A percentile compares a stretch with the other conserved stretches of the same genome.
These are phyloP conservation scores for Stenotaenia linearis DNA, from an alignment of 2,888 invertebrate genomes.

Conservation along the genomic window DNA sequence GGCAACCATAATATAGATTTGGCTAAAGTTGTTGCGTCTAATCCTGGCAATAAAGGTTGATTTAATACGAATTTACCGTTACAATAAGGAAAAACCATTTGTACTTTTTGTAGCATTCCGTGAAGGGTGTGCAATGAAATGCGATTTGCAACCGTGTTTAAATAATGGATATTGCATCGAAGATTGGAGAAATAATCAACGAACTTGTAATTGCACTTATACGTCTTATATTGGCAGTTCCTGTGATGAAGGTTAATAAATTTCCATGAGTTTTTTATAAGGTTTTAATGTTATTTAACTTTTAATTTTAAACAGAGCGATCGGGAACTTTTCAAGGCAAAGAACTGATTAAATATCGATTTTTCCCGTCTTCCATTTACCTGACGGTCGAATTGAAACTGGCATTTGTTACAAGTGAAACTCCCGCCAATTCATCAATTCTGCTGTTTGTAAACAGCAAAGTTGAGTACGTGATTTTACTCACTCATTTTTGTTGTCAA, in stretches of 20 bases:
- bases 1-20: constrained; percentile 55
- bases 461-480: constrained; percentile 59
- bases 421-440: constrained; percentile 53
- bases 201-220: constrained; percentile 79
- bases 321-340: constrained; percentile 85
- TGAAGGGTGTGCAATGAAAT: constrained; percentile 70
- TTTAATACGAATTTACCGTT: background rate
- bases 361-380: constrained; percentile 45
- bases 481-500: background rate
- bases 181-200: constrained; percentile 77
- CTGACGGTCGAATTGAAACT: constrained; percentile 68
- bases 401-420: constrained; percentile 68
- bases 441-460: constrained; percentile 74
- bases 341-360: constrained; percentile 57
- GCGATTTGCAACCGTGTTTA: constrained; percentile 79
- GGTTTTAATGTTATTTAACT: background rate
- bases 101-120: constrained; percentile 47
- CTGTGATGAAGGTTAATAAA: constrained; percentile 61
- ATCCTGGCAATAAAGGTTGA: constrained; percentile 35
- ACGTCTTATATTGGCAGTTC: constrained; percentile 85
- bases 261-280: background rate
- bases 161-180: constrained; percentile 82
- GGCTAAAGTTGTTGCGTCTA: constrained; percentile 35
- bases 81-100: background rate
- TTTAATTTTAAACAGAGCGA: constrained; percentile 56